Evolutionary conservation across 2,888 invertebrate species (phyloP).

Genomic region (Pristionchus mayeri): DNA sequence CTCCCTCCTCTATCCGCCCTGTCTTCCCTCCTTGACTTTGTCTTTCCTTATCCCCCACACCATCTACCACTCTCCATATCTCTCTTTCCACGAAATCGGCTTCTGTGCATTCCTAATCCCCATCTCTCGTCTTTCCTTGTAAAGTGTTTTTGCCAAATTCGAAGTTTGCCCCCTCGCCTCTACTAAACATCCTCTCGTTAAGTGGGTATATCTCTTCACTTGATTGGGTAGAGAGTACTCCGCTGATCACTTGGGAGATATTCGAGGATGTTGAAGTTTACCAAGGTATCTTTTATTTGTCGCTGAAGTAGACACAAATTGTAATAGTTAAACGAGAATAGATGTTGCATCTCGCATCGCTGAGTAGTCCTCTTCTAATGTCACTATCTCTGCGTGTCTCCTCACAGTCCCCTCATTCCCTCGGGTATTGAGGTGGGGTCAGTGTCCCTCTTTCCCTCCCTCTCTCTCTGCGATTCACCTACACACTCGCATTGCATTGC

Average conservation of each 20-base stretch:
- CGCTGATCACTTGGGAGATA: neutral
- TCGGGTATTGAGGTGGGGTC: conserved; percentile 17
- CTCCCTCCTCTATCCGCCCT: neutral
- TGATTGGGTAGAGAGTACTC: neutral
- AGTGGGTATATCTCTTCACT: neutral
- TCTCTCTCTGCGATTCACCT: conserved; percentile 8
- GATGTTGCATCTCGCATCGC: neutral
- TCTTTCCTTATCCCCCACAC: neutral
- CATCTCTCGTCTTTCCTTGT: neutral
- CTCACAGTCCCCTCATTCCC: no score
- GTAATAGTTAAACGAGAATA: neutral
- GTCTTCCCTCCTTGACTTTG: neutral
- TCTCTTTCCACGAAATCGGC: neutral
- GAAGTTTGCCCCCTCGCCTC: neutral
- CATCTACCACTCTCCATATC: neutral
- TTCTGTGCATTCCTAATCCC: neutral
- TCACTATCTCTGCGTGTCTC: no score
- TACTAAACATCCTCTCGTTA: neutral
- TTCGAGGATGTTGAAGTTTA: conserved; percentile 25
- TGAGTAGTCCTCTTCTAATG: neutral
- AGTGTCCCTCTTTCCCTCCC: neutral
- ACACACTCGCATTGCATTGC: neutral
- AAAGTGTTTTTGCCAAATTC: neutral
- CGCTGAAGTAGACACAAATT: no score
- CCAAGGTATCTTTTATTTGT: conserved; percentile 4